phyloP scores from a whole-genome alignment of 2,113 vertebrate species.

The Leptobrachium ailaonicum region DNA sequence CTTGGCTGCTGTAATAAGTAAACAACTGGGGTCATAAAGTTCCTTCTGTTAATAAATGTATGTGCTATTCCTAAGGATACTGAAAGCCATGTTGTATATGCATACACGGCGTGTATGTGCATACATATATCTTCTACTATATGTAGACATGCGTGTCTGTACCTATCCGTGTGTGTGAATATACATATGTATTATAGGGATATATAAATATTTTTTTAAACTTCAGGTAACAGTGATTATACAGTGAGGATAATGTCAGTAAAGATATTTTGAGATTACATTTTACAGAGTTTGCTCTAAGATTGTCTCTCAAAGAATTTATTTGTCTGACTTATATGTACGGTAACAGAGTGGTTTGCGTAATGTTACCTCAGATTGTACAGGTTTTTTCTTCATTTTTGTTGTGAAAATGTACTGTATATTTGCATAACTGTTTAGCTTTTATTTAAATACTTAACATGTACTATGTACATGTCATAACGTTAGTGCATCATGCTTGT shows the following conservation, averaged over 20 bases:
- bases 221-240: slow-evolving; percentile 74
- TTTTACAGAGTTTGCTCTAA: slow-evolving; percentile 10
- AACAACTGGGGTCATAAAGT: background rate
- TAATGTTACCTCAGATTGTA: slow-evolving; percentile 79
- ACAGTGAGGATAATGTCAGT: slow-evolving; percentile 70
- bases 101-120: background rate
- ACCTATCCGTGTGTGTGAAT: background rate
- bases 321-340: slow-evolving; percentile 73
- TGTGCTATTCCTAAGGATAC: slow-evolving; percentile 18
- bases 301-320: slow-evolving; percentile 62
- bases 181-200: slow-evolving; percentile 60
- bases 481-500: slow-evolving; percentile 81
- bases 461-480: slow-evolving; percentile 84
- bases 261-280: slow-evolving; percentile 59
- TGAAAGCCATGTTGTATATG: slow-evolving; percentile 41
- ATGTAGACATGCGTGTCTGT: background rate
- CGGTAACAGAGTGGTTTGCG: slow-evolving; percentile 66
- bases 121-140: background rate
- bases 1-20: slow-evolving; percentile 21
- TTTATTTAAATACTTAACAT: slow-evolving; percentile 79
- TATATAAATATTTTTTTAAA: slow-evolving; percentile 44
- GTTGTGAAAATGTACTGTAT: slow-evolving; percentile 78
- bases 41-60: slow-evolving; percentile 2
- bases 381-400: slow-evolving; percentile 61
- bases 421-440: slow-evolving; percentile 75